Evolutionary conservation across 2,797 vertebrate genomes (phyloP).

Genomic region (Bradypodion ventrale): DNA sequence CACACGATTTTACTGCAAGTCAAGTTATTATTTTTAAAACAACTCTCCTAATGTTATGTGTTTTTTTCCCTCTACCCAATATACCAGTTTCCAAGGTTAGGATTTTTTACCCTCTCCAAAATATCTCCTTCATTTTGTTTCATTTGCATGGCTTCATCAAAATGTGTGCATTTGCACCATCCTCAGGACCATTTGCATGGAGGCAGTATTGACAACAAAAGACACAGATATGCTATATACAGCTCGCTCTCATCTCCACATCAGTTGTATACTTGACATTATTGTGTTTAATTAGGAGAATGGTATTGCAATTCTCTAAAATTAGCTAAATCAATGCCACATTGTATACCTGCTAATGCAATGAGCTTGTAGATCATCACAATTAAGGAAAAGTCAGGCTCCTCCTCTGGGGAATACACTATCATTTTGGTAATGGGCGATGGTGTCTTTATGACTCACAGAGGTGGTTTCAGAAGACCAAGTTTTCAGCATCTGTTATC

Average conservation of each 20-base stretch:
- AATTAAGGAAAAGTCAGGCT: background rate
- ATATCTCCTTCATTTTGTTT: background rate
- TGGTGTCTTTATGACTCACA: background rate
- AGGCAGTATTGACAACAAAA: conserved; percentile 3
- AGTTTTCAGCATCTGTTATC: conserved; percentile 9
- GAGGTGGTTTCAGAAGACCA: background rate
- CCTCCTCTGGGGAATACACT: background rate
- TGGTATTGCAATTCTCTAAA: background rate
- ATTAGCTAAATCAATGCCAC: background rate
- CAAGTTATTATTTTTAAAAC: background rate
- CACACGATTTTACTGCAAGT: background rate
- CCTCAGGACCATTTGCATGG: background rate
- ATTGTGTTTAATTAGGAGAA: background rate
- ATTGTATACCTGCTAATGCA: background rate
- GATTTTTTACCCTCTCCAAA: background rate
- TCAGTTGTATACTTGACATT: background rate
- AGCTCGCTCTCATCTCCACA: background rate
- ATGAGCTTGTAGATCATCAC: background rate
- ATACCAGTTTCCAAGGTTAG: background rate
- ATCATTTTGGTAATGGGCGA: background rate
- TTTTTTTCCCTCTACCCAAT: background rate
- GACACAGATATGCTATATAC: background rate
- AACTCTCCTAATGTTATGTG: background rate
- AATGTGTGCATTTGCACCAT: background rate
- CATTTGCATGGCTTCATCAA: background rate